Conservation (phyloP, 1,140 invertebrate species). For the Nasonia giraulti region DNA sequence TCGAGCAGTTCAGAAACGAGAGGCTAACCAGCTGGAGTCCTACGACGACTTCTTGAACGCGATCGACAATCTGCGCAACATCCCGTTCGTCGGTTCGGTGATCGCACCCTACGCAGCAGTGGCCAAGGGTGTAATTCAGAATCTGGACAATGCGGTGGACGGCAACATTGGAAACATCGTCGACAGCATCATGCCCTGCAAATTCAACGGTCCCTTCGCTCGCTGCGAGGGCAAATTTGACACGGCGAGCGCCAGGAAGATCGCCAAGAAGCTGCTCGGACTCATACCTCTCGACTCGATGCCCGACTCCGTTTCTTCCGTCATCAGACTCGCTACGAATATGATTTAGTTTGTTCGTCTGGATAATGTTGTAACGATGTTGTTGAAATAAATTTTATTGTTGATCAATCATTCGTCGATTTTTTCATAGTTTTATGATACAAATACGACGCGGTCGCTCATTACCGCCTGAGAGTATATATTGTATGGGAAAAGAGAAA, state of each 20-base stretch:
- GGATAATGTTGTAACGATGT: not conserved
- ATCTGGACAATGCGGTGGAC: not conserved
- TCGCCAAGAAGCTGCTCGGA: not conserved
- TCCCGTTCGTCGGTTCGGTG: not conserved
- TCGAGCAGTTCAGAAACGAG: not conserved
- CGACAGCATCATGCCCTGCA: conserved; percentile 19
- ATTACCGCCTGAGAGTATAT: no score
- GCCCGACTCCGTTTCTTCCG: not conserved
- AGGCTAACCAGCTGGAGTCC: not conserved
- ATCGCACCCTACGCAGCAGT: not conserved
- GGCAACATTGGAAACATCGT: not conserved
- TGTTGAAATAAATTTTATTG: not conserved
- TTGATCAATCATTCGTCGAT: not conserved
- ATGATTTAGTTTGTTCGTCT: not conserved
- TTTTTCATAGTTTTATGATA: not conserved
- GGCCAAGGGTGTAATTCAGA: not conserved
- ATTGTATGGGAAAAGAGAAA: no score
- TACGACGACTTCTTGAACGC: not conserved
- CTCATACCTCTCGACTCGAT: not conserved
- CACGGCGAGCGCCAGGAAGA: not conserved
- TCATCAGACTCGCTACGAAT: not conserved
- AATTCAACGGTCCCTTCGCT: not conserved
- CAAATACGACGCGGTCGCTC: no score
- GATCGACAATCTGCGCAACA: not conserved
- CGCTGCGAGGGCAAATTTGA: not conserved